Conservation (phyloP, 2,797 vertebrate species). For the Amniataba percoides region DNA sequence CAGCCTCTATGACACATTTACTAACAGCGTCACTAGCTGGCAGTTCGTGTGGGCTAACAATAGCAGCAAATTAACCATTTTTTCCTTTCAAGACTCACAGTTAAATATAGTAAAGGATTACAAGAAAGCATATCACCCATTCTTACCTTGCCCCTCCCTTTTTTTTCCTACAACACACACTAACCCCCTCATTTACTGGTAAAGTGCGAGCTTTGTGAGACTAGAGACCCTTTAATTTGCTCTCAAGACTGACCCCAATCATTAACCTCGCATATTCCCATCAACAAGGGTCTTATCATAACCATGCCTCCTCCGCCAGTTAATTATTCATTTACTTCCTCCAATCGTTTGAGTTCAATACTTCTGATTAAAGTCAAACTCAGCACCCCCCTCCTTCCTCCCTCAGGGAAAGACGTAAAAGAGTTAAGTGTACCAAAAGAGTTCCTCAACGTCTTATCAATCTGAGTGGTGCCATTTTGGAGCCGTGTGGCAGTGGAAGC, state of each 20-base stretch:
- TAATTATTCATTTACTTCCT: slow-evolving; percentile 83
- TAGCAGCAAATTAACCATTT: slow-evolving; percentile 3
- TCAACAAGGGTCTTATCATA: slow-evolving; percentile 83
- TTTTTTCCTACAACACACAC: slow-evolving; percentile 23
- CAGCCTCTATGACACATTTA: not conserved
- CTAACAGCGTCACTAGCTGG: slow-evolving; percentile 1
- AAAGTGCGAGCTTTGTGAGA: slow-evolving; percentile 68
- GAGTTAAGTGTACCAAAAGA: slow-evolving; percentile 66
- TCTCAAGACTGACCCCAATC: slow-evolving; percentile 79
- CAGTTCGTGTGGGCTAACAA: not conserved
- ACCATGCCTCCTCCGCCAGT: slow-evolving; percentile 60
- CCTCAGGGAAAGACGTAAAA: slow-evolving; percentile 48
- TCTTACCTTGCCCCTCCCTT: too few species aligned
- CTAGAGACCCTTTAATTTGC: slow-evolving; percentile 71
- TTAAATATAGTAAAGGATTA: slow-evolving; percentile 41
- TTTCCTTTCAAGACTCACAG: slow-evolving; percentile 16
- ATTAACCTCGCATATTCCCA: slow-evolving; percentile 81
- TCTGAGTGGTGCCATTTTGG: slow-evolving; percentile 77
- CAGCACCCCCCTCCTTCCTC: not conserved
- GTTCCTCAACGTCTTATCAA: slow-evolving; percentile 72
- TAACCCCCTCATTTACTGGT: slow-evolving; percentile 36
- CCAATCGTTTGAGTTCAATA: slow-evolving; percentile 81
- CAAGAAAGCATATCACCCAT: slow-evolving; percentile 32
- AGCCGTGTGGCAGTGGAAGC: slow-evolving; percentile 77
- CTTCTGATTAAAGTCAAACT: slow-evolving; percentile 76